Conservation (phyloP, 2,888 invertebrate species). For the Chrysodeixis includens region DNA sequence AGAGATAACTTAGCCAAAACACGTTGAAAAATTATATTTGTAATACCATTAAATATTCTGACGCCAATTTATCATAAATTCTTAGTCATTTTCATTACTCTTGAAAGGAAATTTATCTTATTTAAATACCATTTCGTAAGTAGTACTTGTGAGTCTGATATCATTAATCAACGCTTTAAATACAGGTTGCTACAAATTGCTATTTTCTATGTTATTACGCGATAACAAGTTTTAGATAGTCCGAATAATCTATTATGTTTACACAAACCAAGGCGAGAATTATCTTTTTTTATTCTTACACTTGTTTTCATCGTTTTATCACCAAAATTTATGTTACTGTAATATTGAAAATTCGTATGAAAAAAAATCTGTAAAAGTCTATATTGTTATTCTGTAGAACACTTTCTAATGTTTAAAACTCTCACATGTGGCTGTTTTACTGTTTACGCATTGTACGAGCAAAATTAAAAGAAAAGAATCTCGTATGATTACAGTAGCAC, state of each 20-base stretch:
- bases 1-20: constrained; percentile 22
- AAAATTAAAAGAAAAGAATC: background rate
- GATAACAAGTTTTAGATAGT: background rate
- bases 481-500: background rate
- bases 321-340: too few species aligned
- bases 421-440: too few species aligned
- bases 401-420: too few species aligned
- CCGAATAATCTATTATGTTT: background rate
- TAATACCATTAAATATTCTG: constrained; percentile 22
- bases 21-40: constrained; percentile 7
- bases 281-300: too few species aligned
- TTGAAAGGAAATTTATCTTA: constrained; percentile 5
- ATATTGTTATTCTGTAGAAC: too few species aligned
- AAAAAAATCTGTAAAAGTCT: too few species aligned
- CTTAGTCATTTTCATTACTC: background rate
- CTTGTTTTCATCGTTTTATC: too few species aligned
- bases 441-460: too few species aligned
- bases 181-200: constrained; percentile 2
- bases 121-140: constrained; percentile 6
- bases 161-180: constrained; percentile 6
- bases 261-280: background rate
- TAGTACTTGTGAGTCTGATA: constrained; percentile 2
- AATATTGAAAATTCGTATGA: too few species aligned
- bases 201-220: background rate
- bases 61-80: constrained; percentile 1